A percentile compares a stretch with the other conserved stretches of the same genome.
These are phyloP conservation scores for Callinectes sapidus DNA, from an alignment of 2,888 invertebrate genomes.

Conservation along the genomic window DNA sequence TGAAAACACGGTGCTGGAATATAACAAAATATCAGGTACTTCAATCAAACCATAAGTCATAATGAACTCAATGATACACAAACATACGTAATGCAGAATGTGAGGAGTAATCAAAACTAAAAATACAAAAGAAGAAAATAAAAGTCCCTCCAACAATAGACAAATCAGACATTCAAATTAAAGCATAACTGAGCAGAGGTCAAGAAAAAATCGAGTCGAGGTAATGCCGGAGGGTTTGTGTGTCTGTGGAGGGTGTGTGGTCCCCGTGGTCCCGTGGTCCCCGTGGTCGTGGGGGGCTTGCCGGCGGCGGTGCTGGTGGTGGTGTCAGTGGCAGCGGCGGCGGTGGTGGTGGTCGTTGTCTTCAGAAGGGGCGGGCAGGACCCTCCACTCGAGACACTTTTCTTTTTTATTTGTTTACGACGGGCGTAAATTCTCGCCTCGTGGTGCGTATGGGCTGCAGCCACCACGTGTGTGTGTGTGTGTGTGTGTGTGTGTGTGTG, in stretches of 20 bases:
- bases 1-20: no score
- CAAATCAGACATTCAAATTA: neutral
- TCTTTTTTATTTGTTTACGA: conserved; percentile 46
- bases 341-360: conserved; percentile 28
- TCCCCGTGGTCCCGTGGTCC: neutral
- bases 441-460: conserved; percentile 25
- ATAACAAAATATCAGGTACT: no score
- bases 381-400: conserved; percentile 26
- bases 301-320: conserved; percentile 28
- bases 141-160: no score
- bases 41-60: no score
- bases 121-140: no score
- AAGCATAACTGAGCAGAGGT: neutral
- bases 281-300: neutral
- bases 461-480: conserved; percentile 21
- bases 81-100: no score
- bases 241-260: conserved; percentile 13
- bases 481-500: conserved; percentile 37
- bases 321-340: conserved; percentile 26
- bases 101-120: no score
- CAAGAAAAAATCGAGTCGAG: neutral
- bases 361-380: conserved; percentile 8
- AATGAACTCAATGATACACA: no score
- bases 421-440: conserved; percentile 48
- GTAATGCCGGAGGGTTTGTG: neutral